Evolutionary conservation across 2,888 invertebrate genomes (phyloP).

Genomic region (Ochlodes sylvanus): DNA sequence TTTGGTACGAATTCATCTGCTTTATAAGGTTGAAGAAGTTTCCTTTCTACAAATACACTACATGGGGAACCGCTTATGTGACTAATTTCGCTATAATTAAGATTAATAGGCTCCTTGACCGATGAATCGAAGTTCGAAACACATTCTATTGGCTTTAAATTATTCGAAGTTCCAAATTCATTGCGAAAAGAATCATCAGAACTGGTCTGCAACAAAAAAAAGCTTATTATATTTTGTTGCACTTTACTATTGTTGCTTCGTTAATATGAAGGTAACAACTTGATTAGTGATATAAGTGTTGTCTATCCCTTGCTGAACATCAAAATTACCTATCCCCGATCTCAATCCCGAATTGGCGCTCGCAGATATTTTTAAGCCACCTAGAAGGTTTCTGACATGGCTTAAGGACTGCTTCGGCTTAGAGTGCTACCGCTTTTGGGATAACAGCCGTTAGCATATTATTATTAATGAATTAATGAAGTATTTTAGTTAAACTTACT

Average conservation of each 20-base stretch:
- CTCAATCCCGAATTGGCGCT: conserved; percentile 42
- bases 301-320: conserved; percentile 42
- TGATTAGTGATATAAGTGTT: conserved; percentile 42
- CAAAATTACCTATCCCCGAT: conserved; percentile 41
- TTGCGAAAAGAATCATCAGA: conserved; percentile 44
- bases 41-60: conserved; percentile 43
- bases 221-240: conserved; percentile 42
- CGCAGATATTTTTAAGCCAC: conserved; percentile 42
- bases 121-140: conserved; percentile 38
- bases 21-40: conserved; percentile 44
- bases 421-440: conserved; percentile 41
- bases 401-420: conserved; percentile 33
- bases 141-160: conserved; percentile 37
- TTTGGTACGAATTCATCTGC: conserved; percentile 43
- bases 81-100: conserved; percentile 45
- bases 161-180: conserved; percentile 44
- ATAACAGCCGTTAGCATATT: conserved; percentile 26
- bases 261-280: conserved; percentile 43
- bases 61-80: conserved; percentile 43
- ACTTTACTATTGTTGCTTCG: conserved; percentile 42
- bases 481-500: too few species aligned
- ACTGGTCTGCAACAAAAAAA: conserved; percentile 44
- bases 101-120: conserved; percentile 43
- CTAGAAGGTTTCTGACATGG: conserved; percentile 39
- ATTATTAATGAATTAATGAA: too few species aligned